Base-by-base conservation (phyloP, 2,797 vertebrate genomes). In the Trachurus trachurus region DNA sequence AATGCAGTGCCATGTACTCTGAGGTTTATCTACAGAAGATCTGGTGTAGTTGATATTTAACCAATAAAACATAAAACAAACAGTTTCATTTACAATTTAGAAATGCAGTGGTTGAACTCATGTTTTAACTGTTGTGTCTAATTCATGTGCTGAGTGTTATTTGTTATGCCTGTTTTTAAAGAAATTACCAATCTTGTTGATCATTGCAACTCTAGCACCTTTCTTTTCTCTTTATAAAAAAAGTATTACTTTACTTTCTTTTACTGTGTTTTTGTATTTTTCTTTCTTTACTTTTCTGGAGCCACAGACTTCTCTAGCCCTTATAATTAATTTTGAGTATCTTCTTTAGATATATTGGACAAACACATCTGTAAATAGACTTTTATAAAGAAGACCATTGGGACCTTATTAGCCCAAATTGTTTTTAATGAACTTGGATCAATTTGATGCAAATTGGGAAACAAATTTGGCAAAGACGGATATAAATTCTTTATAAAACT, bases 401-500 rank as follows among this genome's bases (percentile, higher is more conserved):
- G 90, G 91, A 89, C 88, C 71, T 76, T 86, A 59, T 59, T 80
- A 83, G 85, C 72, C 86, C 54, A 89, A 87, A 92, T 87, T 89
- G 52, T 71, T 86, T 75, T 83, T 79, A 56, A 90, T 76, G 5
- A 78, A 80, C 71, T 52, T 89, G 66, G 83, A 83, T 78, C 37
- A 80, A 71, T 84, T 87, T 49, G 78, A 81, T 79, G 34, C 15
- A 86, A 93, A 90, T 87, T 93, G 81, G 90, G 63, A 78, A 69
- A 81, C 63, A 87, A 83, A 92, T 90, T 83, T 87, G 87, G 84
- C 89, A 80, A 82, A 77, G 80, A 85, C 65, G 85, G 68, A 85
- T 78, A 81, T 80, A 72, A 84, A 87, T 94, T 95, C 94, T 95
- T 95, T 95, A 95, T 95, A 95, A 95, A 94, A 94, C 88, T 93